phyloP scores from a whole-genome alignment of 2,888 invertebrate genomes.

The Drosophila mayaguana region DNA sequence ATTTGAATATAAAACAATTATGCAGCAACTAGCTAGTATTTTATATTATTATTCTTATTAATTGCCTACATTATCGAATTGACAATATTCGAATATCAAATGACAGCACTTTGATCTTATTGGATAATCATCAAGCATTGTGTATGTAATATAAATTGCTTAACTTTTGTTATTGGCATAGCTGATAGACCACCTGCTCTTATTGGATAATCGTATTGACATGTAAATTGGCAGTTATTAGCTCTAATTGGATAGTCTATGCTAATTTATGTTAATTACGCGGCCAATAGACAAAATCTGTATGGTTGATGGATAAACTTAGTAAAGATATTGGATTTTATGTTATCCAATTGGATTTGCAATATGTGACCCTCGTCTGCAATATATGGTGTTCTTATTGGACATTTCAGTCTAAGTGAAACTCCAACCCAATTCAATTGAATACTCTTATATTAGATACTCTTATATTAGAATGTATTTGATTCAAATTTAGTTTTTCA shows the following conservation, averaged over 20 bases:
- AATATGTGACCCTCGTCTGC: background rate
- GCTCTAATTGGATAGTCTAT: background rate
- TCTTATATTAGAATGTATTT: background rate
- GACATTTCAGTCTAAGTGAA: background rate
- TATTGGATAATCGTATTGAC: conserved; percentile 1
- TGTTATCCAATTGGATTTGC: background rate
- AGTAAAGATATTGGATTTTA: background rate
- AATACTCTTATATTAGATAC: background rate
- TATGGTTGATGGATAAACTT: background rate
- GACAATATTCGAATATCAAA: background rate
- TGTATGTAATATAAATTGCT: background rate
- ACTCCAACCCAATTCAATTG: background rate
- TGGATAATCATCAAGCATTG: background rate
- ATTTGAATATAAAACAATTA: background rate
- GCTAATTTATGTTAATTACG: background rate
- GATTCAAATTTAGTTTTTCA: background rate
- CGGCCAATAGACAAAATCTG: background rate
- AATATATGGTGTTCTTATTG: background rate
- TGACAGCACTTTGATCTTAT: background rate
- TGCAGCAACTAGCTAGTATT: background rate
- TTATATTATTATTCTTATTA: background rate
- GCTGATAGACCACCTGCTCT: background rate
- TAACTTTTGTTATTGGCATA: background rate
- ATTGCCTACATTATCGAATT: background rate
- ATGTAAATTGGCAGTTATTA: conserved; percentile 2